These are phyloP conservation scores for Orchestes rusci DNA, from an alignment of 2,888 invertebrate genomes.

Conservation along the genomic window DNA sequence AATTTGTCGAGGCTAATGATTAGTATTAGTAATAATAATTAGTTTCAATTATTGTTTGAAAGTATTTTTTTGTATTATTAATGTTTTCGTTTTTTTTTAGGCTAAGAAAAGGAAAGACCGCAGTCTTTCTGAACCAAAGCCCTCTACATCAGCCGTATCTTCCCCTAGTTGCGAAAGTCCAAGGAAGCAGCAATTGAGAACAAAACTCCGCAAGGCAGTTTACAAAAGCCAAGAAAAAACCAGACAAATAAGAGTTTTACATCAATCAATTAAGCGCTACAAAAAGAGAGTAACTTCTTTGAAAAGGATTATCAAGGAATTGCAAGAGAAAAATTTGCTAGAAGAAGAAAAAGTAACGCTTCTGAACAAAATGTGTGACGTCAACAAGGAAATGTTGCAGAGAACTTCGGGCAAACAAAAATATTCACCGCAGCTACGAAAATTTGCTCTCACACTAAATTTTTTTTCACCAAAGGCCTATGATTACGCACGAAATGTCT, in stretches of 20 bases:
- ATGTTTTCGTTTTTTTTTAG: too few species aligned
- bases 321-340: slow-evolving; percentile 9
- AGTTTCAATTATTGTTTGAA: too few species aligned
- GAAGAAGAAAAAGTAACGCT: neutral
- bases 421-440: slow-evolving; percentile 17
- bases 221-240: neutral
- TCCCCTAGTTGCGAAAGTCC: too few species aligned
- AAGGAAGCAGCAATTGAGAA: slow-evolving; percentile 1
- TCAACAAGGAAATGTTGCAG: slow-evolving; percentile 12
- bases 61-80: too few species aligned
- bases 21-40: too few species aligned
- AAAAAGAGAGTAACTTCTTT: slow-evolving; percentile 10
- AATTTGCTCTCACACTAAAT: slow-evolving; percentile 22
- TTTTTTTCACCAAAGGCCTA: slow-evolving; percentile 31
- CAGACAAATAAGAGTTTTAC: too few species aligned
- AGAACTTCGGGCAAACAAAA: slow-evolving; percentile 12
- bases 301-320: slow-evolving; percentile 7
- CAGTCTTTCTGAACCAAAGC: too few species aligned
- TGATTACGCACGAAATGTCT: slow-evolving; percentile 34
- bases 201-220: slow-evolving; percentile 2
- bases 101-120: too few species aligned
- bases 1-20: too few species aligned
- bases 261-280: slow-evolving; percentile 4
- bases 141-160: too few species aligned
- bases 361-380: slow-evolving; percentile 3